Conservation (phyloP, 2,797 vertebrate genomes). For the Pristis pectinata region DNA sequence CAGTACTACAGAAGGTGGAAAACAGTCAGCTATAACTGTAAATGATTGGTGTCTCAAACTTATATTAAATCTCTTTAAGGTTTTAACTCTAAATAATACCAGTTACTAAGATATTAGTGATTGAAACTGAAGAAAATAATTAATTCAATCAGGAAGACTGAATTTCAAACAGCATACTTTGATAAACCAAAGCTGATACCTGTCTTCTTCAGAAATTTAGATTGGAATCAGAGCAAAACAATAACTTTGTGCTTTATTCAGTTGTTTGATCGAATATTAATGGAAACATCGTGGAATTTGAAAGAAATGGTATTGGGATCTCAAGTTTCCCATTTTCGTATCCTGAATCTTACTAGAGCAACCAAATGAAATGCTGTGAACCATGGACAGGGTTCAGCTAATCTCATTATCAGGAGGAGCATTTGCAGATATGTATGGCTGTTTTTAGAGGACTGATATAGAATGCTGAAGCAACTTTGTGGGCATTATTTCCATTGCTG, state of each 20-base stretch:
- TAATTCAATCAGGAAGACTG: background rate
- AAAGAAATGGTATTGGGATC: background rate
- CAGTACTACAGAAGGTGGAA: background rate
- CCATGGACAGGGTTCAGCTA: background rate
- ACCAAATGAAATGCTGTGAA: background rate
- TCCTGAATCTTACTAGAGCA: background rate
- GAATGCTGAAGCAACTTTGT: background rate
- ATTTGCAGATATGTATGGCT: background rate
- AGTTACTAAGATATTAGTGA: background rate
- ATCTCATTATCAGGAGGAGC: background rate
- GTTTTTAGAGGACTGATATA: background rate
- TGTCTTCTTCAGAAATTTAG: background rate
- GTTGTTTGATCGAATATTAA: background rate
- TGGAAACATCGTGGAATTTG: background rate
- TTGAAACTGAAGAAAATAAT: background rate
- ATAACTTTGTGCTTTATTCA: background rate
- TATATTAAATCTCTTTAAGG: background rate
- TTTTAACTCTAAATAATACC: background rate
- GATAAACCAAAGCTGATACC: background rate
- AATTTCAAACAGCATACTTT: background rate
- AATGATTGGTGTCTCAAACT: background rate
- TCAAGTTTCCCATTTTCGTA: background rate
- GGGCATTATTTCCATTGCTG: background rate
- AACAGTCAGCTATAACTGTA: background rate
- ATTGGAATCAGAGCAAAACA: background rate